A percentile compares a stretch with the other conserved stretches of the same genome.
These are phyloP conservation scores for Notothenia coriiceps DNA, from an alignment of 2,113 vertebrate species.

Conservation along the genomic window DNA sequence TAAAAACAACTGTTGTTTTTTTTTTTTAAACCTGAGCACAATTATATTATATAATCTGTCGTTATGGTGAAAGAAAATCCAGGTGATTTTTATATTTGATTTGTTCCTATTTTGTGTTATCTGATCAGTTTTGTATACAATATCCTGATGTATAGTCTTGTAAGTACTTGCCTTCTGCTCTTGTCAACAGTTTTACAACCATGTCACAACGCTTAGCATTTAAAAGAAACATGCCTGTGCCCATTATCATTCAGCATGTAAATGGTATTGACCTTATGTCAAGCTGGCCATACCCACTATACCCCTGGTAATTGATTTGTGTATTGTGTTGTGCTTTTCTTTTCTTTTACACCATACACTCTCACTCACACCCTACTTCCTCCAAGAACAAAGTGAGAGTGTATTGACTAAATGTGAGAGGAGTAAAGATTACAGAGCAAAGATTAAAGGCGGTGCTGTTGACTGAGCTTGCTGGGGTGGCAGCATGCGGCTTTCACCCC, in stretches of 20 bases:
- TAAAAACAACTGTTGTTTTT: conserved; percentile 9
- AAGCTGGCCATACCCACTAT: conserved; percentile 40
- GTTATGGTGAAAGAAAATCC: too few species aligned
- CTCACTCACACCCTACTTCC: conserved; percentile 62
- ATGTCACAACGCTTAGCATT: conserved; percentile 42
- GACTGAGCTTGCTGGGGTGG: conserved; percentile 71
- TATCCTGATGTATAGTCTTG: conserved; percentile 10
- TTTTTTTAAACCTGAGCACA: not conserved
- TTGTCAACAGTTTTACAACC: conserved; percentile 49
- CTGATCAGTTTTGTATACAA: conserved; percentile 13
- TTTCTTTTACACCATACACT: conserved; percentile 63
- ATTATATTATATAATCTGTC: not conserved
- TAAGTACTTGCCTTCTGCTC: conserved; percentile 23
- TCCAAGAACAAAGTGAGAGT: conserved; percentile 76
- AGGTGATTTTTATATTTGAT: too few species aligned
- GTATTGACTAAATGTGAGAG: conserved; percentile 77
- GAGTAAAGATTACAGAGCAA: conserved; percentile 74
- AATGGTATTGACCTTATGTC: conserved; percentile 55
- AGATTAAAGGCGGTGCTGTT: conserved; percentile 82
- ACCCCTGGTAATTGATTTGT: conserved; percentile 55
- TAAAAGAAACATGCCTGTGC: conserved; percentile 48
- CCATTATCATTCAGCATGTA: conserved; percentile 60
- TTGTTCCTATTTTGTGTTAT: not conserved
- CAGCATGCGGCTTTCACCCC: conserved; percentile 74
- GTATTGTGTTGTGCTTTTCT: conserved; percentile 55